Evolutionary conservation across 2,888 invertebrate genomes (phyloP), one percentile per base, ranked within the genome.

Genomic region (Cataglyphis cursor): DNA sequence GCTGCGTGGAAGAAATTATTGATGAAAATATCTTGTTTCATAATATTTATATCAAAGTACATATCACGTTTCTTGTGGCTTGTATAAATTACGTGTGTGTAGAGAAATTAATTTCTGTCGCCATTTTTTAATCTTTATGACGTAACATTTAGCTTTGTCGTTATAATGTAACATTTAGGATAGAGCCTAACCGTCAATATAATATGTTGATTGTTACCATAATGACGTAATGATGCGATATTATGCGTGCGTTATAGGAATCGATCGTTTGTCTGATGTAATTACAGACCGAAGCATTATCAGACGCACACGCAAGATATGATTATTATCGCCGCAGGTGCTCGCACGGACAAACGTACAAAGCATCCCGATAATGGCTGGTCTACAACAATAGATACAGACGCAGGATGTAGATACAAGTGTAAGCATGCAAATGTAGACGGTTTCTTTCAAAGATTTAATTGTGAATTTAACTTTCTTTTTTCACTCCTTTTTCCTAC

Each of bases 191-290:
- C 81, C 76, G 21, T 57, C 38, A 28, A 66, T 65, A 62, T 88
- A 73, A 78, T 70, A 57, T 78, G 41, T 54, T 75, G 83, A 59
- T 82, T 86, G 91, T 91, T 90, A 89, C 82, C 82, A 84, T 89
- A 89, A 90, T 85, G 85, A 85, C 85, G 73, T 89, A 90, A 91
- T 85, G 88, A 89, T 87, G 87, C 54, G 84, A 86, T 84, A 89
- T 86, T 90, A 80, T 78, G 85, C 85, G 51, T 41, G 51, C 85
- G 85, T 90, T 89, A 88, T 85, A 87, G 87, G 76, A 85, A 90
- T 91, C 90, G 92, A 92, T 92, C 87, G 91, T 87, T 89, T 82
- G 88, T 81, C 82, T 74, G 68, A 81, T 87, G 85, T 89, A 91
- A 92, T 92, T 91, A 91, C 82, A 87, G 87, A 66, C 82, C 85